phyloP scores from a whole-genome alignment of 1,140 invertebrate genomes.

The Bombus confusus region DNA sequence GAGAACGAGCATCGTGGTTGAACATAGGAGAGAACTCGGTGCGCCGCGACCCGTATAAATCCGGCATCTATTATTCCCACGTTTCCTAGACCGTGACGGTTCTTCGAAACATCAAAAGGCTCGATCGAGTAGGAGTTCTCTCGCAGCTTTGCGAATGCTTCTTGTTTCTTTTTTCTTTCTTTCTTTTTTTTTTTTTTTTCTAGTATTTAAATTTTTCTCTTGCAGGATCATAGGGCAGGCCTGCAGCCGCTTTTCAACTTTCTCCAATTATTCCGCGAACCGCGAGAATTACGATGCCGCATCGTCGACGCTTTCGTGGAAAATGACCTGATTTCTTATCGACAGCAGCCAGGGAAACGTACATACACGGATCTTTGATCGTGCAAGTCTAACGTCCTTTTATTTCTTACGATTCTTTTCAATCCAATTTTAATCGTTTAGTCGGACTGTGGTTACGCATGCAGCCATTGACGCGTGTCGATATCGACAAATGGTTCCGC shows the following conservation, averaged over 20 bases:
- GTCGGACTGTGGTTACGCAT: too few relatives aligned
- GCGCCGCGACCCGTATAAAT: constrained; percentile 48
- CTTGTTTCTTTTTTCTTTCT: neutral
- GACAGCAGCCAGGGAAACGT: neutral
- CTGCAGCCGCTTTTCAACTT: constrained; percentile 14
- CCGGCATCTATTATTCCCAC: constrained; percentile 57
- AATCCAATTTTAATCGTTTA: neutral
- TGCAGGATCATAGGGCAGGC: constrained; percentile 21
- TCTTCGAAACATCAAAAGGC: constrained; percentile 36
- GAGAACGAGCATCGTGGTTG: constrained; percentile 20
- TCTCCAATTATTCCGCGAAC: constrained; percentile 34
- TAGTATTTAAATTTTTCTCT: neutral
- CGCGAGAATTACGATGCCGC: neutral
- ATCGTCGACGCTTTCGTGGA: neutral
- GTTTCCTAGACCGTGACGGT: constrained; percentile 50
- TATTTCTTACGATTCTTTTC: neutral
- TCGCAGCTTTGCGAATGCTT: neutral
- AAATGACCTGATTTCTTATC: constrained; percentile 21
- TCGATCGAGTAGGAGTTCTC: constrained; percentile 29
- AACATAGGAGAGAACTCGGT: neutral
- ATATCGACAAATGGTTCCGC: constrained; percentile 30
- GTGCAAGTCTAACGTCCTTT: too few relatives aligned
- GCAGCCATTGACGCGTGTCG: neutral
- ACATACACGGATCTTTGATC: neutral
- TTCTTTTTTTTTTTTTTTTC: neutral